These are phyloP conservation scores for Sebastes alutus DNA, from an alignment of 2,797 vertebrate genomes.

Conservation along the genomic window DNA sequence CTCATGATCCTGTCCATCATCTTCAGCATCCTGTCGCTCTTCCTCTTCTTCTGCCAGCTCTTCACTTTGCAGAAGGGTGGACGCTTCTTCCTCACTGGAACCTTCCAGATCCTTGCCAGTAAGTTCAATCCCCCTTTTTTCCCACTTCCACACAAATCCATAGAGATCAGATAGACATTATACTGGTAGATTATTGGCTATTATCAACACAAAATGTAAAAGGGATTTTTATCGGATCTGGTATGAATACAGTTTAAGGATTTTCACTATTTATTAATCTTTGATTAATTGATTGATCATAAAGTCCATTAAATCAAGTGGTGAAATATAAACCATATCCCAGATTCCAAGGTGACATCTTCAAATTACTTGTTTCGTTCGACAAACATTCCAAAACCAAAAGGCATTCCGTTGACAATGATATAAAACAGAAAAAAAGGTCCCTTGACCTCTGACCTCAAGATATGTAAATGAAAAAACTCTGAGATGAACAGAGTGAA, in stretches of 20 bases:
- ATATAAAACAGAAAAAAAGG: too few species aligned
- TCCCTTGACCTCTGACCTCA: too few species aligned
- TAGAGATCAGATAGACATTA: background rate
- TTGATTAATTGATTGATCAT: background rate
- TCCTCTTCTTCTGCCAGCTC: conserved; percentile 98
- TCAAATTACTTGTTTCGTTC: too few species aligned
- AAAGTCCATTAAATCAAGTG: too few species aligned
- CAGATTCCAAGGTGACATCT: background rate
- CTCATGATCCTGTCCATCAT: conserved; percentile 97
- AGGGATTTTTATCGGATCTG: background rate
- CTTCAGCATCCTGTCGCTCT: conserved; percentile 94
- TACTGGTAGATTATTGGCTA: too few species aligned
- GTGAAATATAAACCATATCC: background rate
- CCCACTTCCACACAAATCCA: background rate
- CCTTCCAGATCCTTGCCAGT: conserved; percentile 97
- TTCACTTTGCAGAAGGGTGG: conserved; percentile 98
- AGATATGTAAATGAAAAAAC: too few species aligned
- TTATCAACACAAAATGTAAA: too few species aligned
- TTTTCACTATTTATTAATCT: background rate
- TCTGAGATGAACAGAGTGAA: too few species aligned
- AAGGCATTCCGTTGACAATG: too few species aligned
- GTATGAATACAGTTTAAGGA: background rate
- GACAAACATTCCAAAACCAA: too few species aligned
- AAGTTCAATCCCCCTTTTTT: conserved; percentile 66
- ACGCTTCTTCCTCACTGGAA: conserved; percentile 94